These are phyloP conservation scores for Empidonax alnorum DNA, from an alignment of 2,113 vertebrate species.

Conservation along the genomic window DNA sequence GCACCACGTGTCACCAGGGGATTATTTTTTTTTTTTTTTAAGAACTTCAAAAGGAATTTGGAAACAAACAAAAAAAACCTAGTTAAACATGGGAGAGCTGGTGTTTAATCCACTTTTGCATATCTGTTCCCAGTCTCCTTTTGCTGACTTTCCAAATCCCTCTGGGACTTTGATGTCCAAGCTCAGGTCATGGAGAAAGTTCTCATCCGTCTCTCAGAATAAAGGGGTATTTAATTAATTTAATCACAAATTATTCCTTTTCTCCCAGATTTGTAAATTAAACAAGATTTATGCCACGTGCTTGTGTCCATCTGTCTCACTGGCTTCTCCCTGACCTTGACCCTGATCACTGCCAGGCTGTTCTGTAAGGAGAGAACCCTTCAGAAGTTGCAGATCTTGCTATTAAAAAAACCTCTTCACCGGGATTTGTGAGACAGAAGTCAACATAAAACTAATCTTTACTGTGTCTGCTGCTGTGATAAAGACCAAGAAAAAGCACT, in stretches of 20 bases:
- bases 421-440: neutral
- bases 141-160: neutral
- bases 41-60: conserved; percentile 39
- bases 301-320: neutral
- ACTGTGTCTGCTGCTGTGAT: neutral
- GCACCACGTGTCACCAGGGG: neutral
- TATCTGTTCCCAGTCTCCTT: neutral
- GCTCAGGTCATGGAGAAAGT: neutral
- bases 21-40: neutral
- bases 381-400: neutral
- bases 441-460: neutral
- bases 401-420: neutral
- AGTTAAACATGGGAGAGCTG: neutral
- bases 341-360: neutral
- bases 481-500: neutral
- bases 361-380: neutral
- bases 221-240: neutral
- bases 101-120: neutral
- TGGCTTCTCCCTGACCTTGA: neutral
- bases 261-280: neutral
- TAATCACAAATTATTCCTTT: neutral
- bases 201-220: neutral
- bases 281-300: neutral
- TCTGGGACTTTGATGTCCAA: neutral
- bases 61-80: conserved; percentile 9